Base-by-base conservation (phyloP, 2,888 invertebrate genomes). In the Phalangium opilio region DNA sequence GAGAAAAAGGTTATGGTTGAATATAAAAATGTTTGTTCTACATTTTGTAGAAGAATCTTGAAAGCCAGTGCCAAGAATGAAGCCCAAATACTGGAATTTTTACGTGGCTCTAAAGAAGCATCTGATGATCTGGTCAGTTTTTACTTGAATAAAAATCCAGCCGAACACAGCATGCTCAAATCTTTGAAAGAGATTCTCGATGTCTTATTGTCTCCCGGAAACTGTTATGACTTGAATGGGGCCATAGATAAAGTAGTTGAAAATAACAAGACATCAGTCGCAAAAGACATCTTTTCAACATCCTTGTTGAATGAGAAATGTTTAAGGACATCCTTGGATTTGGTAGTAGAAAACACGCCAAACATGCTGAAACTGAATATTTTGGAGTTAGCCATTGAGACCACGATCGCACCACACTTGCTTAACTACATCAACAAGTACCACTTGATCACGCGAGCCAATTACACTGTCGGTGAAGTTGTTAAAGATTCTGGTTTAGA, bases 401-500 rank as follows among this genome's bases (percentile, higher is more conserved):
- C 41, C 3, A 38, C 50, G 8, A 18, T 58, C 2, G 39, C 39
- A 14, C 3, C 47, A 12, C 43, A 49, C 19, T 43, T 58, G 2
- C 45, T 40, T n/a, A 45, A 50, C 32, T 48, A 48, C 7, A 20
- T 58, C 2, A 47, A 51, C 32, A 42, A 45, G 15, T 48, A 50
- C 11, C 44, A 52, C 21, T 17, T 52, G 41, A 38, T 35, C 14
- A 27, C 8, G 27, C 54, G 69, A 62, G 60, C 76, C 21, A 81
- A 83, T 47, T 67, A 77, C 34, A 73, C 73, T 19, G 66, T 78
- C 1, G 70, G 27, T 8, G 27, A 27, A 8, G 8, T 27, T 8
- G 27, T 8, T 7, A 27, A 27, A 4, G 27, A 27, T 27, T 27
- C 27, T 8, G n/a, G n/a, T n/a, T n/a, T n/a, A n/a, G n/a, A n/a